phyloP scores from a whole-genome alignment of 37 sponge, comb jelly and placozoan genomes.

The Axinella damicornis region DNA sequence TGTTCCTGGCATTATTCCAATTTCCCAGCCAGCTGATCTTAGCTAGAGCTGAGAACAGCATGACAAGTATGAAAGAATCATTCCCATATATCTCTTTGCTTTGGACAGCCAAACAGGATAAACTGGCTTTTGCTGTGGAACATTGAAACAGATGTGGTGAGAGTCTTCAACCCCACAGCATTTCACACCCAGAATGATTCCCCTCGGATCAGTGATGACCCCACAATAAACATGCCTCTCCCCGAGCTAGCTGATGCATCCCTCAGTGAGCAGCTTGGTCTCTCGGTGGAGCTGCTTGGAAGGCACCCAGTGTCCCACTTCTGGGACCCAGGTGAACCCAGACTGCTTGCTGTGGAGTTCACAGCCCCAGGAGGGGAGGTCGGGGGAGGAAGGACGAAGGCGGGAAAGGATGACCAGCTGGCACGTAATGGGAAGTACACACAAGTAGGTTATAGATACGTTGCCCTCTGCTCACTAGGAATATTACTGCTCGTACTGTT shows the following conservation, averaged over 20 bases:
- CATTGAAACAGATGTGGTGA: constrained; percentile 36
- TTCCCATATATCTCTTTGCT: too few species aligned
- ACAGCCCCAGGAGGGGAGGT: not conserved
- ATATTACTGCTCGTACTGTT: too few species aligned
- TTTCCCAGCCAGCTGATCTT: too few species aligned
- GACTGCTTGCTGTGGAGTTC: constrained; percentile 46
- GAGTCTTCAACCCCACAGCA: constrained; percentile 27
- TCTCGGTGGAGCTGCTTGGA: constrained; percentile 22
- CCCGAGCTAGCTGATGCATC: constrained; percentile 32
- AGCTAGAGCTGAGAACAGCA: too few species aligned
- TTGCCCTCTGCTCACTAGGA: too few species aligned
- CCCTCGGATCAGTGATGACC: too few species aligned
- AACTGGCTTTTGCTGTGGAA: constrained; percentile 38
- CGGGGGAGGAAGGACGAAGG: not conserved
- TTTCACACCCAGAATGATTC: not conserved
- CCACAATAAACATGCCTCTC: not conserved
- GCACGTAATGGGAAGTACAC: not conserved
- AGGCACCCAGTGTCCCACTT: constrained; percentile 18
- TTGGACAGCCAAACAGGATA: not conserved
- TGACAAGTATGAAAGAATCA: too few species aligned
- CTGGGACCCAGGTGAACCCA: constrained; percentile 83
- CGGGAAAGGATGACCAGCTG: not conserved
- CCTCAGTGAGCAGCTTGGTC: constrained; percentile 36
- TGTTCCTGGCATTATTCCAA: too few species aligned
- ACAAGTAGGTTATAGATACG: not conserved